A percentile compares a stretch with the other conserved stretches of the same genome.
phyloP scores from a whole-genome alignment of 2,113 vertebrate genomes.

The Hypocryptadius cinnamomeus region DNA sequence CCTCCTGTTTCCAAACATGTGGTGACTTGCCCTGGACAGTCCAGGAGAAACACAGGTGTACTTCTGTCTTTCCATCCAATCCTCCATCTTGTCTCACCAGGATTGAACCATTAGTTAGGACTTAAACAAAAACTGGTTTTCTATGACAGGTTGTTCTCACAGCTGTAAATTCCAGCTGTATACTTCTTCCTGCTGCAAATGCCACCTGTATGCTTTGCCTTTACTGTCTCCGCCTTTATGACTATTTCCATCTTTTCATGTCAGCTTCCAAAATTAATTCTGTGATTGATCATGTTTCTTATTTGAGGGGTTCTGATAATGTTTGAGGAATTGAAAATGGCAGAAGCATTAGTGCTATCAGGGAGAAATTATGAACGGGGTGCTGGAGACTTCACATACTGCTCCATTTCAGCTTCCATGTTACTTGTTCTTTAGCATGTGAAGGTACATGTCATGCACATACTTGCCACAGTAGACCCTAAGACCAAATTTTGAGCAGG shows the following conservation, averaged over 20 bases:
- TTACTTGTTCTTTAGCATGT: neutral
- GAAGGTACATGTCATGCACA: neutral
- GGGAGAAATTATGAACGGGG: neutral
- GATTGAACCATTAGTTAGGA: neutral
- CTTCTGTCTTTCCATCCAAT: neutral
- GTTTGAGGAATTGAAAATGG: neutral
- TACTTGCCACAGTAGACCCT: neutral
- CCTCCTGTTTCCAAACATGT: accelerated
- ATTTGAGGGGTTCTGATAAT: neutral
- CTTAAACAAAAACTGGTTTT: neutral
- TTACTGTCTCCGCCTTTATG: neutral
- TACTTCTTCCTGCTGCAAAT: neutral
- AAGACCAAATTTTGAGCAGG: neutral
- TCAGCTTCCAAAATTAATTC: neutral
- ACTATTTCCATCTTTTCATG: neutral
- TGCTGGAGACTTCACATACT: neutral
- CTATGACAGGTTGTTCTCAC: neutral
- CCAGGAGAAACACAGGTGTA: neutral
- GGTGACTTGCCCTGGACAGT: neutral
- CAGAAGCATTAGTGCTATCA: neutral
- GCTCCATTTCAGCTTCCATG: constrained; percentile 7
- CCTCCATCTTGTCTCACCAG: neutral
- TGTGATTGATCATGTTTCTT: neutral
- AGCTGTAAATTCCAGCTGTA: neutral
- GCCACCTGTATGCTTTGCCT: neutral